These are phyloP conservation scores for Carposina sasakii DNA, from an alignment of 1,140 invertebrate genomes.

Conservation along the genomic window DNA sequence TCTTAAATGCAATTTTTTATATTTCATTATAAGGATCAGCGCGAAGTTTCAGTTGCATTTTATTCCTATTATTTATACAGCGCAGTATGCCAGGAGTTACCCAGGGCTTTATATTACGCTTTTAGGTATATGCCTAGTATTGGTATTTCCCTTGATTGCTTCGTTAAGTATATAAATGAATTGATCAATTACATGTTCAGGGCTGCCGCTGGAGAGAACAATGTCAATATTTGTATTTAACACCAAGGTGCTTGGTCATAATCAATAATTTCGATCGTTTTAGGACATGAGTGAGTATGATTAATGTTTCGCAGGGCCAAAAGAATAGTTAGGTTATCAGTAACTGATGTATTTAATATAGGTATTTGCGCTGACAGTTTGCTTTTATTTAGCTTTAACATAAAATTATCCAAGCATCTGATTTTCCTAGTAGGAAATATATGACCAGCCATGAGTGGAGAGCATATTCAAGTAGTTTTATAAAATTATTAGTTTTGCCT, in stretches of 20 bases:
- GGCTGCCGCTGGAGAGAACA: not conserved
- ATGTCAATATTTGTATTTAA: not conserved
- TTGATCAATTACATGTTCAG: not conserved
- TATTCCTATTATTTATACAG: slow-evolving; percentile 7
- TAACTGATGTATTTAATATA: not conserved
- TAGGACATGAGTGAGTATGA: not conserved
- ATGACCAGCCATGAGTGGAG: not conserved
- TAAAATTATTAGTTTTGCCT: too few relatives aligned
- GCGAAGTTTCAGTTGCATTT: not conserved
- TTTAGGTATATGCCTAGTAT: not conserved
- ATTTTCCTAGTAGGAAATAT: not conserved
- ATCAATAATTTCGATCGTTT: not conserved
- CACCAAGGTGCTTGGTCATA: too few relatives aligned
- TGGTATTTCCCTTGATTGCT: not conserved
- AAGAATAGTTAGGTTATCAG: not conserved
- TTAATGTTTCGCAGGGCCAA: not conserved
- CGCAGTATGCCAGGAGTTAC: slow-evolving; percentile 6
- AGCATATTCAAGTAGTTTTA: slow-evolving; percentile 1
- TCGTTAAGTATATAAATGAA: not conserved
- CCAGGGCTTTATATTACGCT: slow-evolving; percentile 8
- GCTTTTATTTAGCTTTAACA: not conserved
- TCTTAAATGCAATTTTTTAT: not conserved
- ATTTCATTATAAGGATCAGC: not conserved
- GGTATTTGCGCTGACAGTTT: not conserved
- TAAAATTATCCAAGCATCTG: slow-evolving; percentile 1